A percentile compares a stretch with the other conserved stretches of the same genome.
Evolutionary conservation across 2,797 vertebrate species (phyloP).

Genomic region (Poecilia picta): DNA sequence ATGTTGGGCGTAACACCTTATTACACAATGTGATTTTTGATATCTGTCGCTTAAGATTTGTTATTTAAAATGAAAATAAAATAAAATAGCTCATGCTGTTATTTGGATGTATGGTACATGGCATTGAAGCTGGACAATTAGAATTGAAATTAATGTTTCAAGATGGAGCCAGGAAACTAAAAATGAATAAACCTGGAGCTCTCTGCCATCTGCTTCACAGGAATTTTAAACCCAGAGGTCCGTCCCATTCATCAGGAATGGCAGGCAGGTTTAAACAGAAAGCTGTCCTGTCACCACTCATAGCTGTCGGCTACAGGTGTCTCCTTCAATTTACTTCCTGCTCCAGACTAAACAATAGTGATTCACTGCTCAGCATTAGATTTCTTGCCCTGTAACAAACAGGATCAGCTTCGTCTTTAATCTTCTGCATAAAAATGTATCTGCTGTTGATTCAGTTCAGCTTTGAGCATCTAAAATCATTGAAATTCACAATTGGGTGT

Average conservation of each 20-base stretch:
- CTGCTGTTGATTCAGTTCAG: neutral
- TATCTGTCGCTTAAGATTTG: neutral
- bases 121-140: neutral
- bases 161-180: neutral
- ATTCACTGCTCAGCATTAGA: slow-evolving; percentile 12
- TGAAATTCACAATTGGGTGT: slow-evolving; percentile 1
- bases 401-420: slow-evolving; percentile 10
- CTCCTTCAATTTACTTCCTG: slow-evolving; percentile 38
- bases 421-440: slow-evolving; percentile 4
- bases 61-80: neutral
- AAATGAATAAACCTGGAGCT: neutral
- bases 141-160: neutral
- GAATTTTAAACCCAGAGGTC: slow-evolving; percentile 13
- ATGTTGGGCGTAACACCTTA: neutral
- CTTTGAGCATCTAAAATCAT: neutral
- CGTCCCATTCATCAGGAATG: slow-evolving; percentile 29
- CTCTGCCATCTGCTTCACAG: neutral
- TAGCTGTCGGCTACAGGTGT: slow-evolving; percentile 59
- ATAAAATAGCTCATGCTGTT: neutral
- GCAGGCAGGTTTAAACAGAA: slow-evolving; percentile 29
- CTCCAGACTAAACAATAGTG: slow-evolving; percentile 37
- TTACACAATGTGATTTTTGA: neutral
- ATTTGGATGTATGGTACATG: neutral
- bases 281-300: slow-evolving; percentile 38
- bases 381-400: slow-evolving; percentile 25